Conservation (phyloP, 2,888 invertebrate species). For the Idaea aversata region DNA sequence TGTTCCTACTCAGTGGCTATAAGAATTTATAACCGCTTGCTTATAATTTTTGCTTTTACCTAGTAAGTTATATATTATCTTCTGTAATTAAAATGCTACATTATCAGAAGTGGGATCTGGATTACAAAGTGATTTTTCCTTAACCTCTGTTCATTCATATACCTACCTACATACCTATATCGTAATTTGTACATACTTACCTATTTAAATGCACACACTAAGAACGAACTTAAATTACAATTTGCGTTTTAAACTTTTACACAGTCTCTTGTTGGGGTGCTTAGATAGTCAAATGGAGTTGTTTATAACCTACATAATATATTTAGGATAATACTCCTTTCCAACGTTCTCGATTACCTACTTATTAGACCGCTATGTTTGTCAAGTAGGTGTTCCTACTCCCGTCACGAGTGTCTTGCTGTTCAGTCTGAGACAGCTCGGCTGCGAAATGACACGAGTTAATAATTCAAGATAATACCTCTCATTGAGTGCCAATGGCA, state of each 20-base stretch:
- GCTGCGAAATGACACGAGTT: conserved; percentile 34
- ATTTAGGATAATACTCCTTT: no score
- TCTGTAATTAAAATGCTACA: no score
- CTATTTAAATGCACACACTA: neutral
- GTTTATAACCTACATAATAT: neutral
- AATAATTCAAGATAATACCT: conserved; percentile 64
- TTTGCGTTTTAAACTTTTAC: neutral
- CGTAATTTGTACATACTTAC: no score
- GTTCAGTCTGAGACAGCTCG: conserved; percentile 47
- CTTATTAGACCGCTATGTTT: neutral
- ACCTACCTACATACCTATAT: no score
- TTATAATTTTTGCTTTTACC: no score
- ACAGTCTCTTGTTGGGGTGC: neutral
- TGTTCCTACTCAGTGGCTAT: no score
- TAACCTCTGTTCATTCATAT: neutral
- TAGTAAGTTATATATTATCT: no score
- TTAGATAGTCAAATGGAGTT: neutral
- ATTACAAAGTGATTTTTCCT: conserved; percentile 4
- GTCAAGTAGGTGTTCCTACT: conserved; percentile 32
- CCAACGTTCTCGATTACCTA: no score
- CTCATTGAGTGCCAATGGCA: conserved; percentile 55
- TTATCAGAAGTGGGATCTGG: neutral
- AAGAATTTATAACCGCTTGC: neutral
- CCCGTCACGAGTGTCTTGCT: conserved; percentile 46
- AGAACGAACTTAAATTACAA: neutral